These are phyloP conservation scores for Discoglossus pictus DNA, from an alignment of 2,797 vertebrate genomes.

Conservation along the genomic window DNA sequence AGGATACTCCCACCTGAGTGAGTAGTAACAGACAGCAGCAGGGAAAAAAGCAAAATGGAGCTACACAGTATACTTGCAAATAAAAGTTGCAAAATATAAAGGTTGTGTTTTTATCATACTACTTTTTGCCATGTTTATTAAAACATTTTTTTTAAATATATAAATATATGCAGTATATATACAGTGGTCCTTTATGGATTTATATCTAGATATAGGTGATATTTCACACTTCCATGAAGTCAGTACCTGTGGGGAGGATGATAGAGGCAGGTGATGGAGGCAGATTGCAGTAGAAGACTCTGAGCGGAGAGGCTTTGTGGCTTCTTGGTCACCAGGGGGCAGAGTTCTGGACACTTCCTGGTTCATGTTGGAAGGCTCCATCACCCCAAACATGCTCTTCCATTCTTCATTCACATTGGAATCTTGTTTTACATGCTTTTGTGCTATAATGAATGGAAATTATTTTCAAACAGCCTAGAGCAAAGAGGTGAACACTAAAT, in stretches of 20 bases:
- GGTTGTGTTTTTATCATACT: too few species aligned
- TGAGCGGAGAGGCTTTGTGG: conserved; percentile 72
- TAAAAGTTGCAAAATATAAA: too few species aligned
- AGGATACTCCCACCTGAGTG: too few species aligned
- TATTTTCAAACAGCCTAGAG: too few species aligned
- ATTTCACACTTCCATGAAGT: conserved; percentile 11
- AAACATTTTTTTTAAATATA: too few species aligned
- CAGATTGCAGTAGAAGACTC: conserved; percentile 75
- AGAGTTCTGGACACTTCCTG: conserved; percentile 72
- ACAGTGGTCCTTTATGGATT: not conserved
- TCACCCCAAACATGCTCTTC: conserved; percentile 98
- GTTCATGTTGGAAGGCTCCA: conserved; percentile 80
- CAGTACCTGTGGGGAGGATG: conserved; percentile 79
- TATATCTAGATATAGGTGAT: not conserved
- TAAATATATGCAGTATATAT: too few species aligned
- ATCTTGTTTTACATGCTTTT: conserved; percentile 94
- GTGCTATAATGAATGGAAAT: conserved; percentile 70
- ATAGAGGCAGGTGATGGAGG: conserved; percentile 65
- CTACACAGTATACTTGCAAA: too few species aligned
- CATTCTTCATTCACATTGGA: conserved; percentile 96
- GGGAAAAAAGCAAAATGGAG: too few species aligned
- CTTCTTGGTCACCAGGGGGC: conserved; percentile 67
- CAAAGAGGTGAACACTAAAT: too few species aligned
- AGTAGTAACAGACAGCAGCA: too few species aligned
- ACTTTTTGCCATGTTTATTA: too few species aligned